Base-by-base conservation (phyloP, 2,113 vertebrate genomes). In the Hydropotes inermis region DNA sequence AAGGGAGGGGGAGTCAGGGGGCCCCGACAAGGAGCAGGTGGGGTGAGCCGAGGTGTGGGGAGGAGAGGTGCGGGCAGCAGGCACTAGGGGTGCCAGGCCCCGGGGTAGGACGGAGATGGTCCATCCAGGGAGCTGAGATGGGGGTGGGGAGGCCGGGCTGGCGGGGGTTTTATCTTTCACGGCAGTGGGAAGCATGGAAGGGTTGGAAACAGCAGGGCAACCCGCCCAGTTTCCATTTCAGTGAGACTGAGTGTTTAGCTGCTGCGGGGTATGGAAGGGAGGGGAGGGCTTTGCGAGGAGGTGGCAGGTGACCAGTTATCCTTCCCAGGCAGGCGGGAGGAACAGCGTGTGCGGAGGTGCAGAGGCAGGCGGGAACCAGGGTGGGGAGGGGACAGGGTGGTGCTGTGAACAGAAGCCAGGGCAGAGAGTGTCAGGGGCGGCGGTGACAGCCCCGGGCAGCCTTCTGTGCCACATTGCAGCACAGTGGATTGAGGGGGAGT, bases 281-380 rank as follows among this genome's bases (percentile, higher is more conserved):
- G 39, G 43, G 15, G 6, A 6, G 28, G 14, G 19, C 33, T 23
- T 27, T 30, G 79, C 54, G 10, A 43, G 70, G 7, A 16, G n/a
- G 27, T 3, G 3, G 43, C 57, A 7, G 61, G 55, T 1, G 0
- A 2, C 8, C 36, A 15, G 13, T 39, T 4, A 7, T 3, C 70
- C 27, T 30, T 25, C 27, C 64, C 1, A 16, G 5, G 83, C 86
- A 58, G 86, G 81, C n/a, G 2, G 47, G 8, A 70, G 57, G 86
- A 70, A 33, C 6, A 23, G n/a, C 30, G 5, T 2, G 5, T 1
- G 2, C 0, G 1, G 88, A 76, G 17, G 5, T 3, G 15, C 13
- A 1, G 88, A 55, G 43, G 28, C 33, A 7, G 21, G 52, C 21
- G 0, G 36, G 33, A 28, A 13, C 21, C 61, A 2, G 17, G 50